Evolutionary conservation across 1,140 invertebrate species (phyloP).

Genomic region (Artemia franciscana): DNA sequence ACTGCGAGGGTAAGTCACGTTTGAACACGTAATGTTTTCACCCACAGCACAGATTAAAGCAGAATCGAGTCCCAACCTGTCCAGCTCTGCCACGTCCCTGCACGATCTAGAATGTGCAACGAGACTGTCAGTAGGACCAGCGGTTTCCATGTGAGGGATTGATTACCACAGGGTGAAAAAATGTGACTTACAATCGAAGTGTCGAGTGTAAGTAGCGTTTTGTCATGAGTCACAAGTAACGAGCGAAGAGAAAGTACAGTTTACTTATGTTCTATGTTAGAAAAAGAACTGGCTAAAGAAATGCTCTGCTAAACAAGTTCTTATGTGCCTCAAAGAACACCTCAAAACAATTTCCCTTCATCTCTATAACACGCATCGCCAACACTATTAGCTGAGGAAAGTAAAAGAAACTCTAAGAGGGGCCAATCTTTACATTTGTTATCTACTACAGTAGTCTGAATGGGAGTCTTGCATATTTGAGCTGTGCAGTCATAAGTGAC

Average conservation of each 20-base stretch:
- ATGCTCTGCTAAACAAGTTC: not conserved
- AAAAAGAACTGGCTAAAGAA: not conserved
- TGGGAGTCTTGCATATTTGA: too few relatives aligned
- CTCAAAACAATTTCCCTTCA: not conserved
- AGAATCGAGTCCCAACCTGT: too few relatives aligned
- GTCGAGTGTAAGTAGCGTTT: not conserved
- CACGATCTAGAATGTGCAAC: not conserved
- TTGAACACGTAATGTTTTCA: too few relatives aligned
- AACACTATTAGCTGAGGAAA: not conserved
- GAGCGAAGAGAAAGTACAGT: not conserved
- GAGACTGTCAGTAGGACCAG: not conserved
- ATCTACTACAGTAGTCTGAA: too few relatives aligned
- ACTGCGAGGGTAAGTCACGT: too few relatives aligned
- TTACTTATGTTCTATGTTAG: not conserved
- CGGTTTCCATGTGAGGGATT: not conserved
- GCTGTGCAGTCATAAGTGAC: too few relatives aligned
- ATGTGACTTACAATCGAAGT: too few relatives aligned
- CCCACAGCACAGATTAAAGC: too few relatives aligned
- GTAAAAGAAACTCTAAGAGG: too few relatives aligned
- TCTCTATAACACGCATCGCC: not conserved
- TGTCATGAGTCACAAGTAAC: too few relatives aligned
- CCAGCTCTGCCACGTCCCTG: too few relatives aligned
- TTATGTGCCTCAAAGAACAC: not conserved
- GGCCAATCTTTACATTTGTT: too few relatives aligned
- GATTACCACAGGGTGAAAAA: not conserved